A percentile compares a stretch with the other conserved stretches of the same genome.
phyloP scores from a whole-genome alignment of 2,113 vertebrate genomes.

The Barbus barbus region DNA sequence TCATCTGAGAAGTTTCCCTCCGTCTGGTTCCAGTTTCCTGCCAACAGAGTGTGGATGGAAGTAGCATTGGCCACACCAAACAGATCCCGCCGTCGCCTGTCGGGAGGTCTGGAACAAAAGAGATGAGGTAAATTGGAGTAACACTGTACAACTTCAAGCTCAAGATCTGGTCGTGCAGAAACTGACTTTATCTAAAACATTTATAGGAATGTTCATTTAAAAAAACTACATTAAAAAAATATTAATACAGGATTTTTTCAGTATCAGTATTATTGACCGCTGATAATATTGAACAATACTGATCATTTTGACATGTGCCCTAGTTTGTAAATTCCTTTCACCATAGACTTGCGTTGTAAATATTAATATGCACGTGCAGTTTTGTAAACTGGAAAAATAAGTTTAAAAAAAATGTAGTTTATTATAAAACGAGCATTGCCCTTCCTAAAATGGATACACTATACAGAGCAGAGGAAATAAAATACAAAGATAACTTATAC shows the following conservation, averaged over 20 bases:
- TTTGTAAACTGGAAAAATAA: neutral
- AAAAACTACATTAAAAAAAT: no score
- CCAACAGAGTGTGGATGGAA: slow-evolving; percentile 56
- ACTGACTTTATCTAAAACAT: neutral
- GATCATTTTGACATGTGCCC: no score
- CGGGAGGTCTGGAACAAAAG: slow-evolving; percentile 70
- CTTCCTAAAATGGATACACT: neutral
- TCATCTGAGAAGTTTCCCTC: slow-evolving; percentile 71
- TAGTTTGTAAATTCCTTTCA: no score
- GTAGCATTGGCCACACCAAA: slow-evolving; percentile 81
- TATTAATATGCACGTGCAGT: neutral
- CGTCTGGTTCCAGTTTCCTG: slow-evolving; percentile 68
- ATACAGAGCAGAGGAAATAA: neutral
- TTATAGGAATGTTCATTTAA: neutral
- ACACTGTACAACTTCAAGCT: neutral
- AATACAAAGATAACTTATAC: neutral
- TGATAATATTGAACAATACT: no score
- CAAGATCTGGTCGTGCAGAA: neutral
- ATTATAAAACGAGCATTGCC: neutral
- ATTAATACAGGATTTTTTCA: no score
- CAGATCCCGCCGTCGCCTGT: slow-evolving; percentile 87
- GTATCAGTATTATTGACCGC: no score
- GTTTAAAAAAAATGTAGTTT: no score
- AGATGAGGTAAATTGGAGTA: neutral
- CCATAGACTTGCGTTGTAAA: neutral